phyloP scores from a whole-genome alignment of 2,113 vertebrate species.

The Vulpes lagopus region DNA sequence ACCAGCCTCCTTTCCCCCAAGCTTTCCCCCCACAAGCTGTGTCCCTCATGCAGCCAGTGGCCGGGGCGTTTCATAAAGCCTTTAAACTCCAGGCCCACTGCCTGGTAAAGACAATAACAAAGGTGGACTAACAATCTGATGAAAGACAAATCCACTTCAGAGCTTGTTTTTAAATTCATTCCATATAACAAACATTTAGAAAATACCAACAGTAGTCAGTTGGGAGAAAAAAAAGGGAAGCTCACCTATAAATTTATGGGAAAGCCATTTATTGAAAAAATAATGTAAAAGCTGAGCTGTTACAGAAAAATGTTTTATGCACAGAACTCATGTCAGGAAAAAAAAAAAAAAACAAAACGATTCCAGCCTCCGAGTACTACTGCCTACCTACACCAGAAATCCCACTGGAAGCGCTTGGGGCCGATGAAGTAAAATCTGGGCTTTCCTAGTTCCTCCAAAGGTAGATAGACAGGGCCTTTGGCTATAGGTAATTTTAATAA shows the following conservation, averaged over 20 bases:
- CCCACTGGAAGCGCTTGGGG: background rate
- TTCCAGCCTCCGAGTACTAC: background rate
- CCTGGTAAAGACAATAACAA: conserved; percentile 44
- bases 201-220: background rate
- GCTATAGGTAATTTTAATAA: background rate
- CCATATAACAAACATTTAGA: conserved; percentile 5
- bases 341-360: background rate
- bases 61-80: conserved; percentile 52
- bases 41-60: background rate
- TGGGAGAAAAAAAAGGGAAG: background rate
- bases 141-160: background rate
- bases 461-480: background rate
- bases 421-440: background rate
- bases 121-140: conserved; percentile 17
- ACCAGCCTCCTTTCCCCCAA: background rate
- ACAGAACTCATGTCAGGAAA: background rate
- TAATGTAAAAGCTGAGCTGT: background rate
- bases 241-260: background rate
- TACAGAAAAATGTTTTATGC: background rate
- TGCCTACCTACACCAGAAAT: background rate
- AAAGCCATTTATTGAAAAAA: conserved; percentile 42
- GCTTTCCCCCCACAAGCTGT: background rate
- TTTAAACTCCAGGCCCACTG: conserved; percentile 56
- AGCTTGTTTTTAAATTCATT: conserved; percentile 25
- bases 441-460: background rate